Evolutionary conservation across 2,797 vertebrate species (phyloP), one percentile per base, ranked within the genome.

Genomic region (Onychomys torridus): DNA sequence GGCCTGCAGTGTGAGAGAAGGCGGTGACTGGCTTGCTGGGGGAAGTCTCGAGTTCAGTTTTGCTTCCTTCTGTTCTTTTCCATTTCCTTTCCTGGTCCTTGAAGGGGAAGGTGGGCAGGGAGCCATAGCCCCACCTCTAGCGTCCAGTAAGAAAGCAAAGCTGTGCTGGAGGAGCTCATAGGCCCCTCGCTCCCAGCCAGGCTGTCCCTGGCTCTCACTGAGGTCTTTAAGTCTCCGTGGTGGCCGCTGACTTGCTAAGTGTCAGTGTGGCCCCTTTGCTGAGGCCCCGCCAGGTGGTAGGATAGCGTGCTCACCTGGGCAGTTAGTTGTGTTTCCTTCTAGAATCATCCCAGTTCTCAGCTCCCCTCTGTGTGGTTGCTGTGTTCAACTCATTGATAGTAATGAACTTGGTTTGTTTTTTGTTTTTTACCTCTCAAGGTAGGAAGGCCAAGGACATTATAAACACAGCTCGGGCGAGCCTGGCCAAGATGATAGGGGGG

Each of bases 401-500:
- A 34, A 90, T 19, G 14, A 43, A 6, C 76, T 49, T 87, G 67
- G 75, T 67, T 65, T 65, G 27, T 32, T 65, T 29, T 65, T 65
- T 29, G 9, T 65, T 67, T 37, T 78, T 97, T 93, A 93, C 27
- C 81, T 76, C 94, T 95, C 61, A 96, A 99, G 99, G 99, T 77
- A 98, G 92, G 92, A 99, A 99, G 89, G 99, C 99, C 7, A 99
- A 99, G 97, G 98, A 98, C 4, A 97, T 99, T 4, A 99, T 99
- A 52, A 79, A 96, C 79, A 90, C 98, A 0, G 99, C 99, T 5
- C 99, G 99, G 97, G 99, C 99, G 43, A 99, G 97, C 89, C 97
- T 99, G 84, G 99, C 99, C 0, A 98, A 96, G 96, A 99, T 99
- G 99, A 97, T 99, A 12, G 99, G 99, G 4, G 99, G 99, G 46